These are phyloP conservation scores for Austrofundulus limnaeus DNA, from an alignment of 2,113 vertebrate species.

Conservation along the genomic window DNA sequence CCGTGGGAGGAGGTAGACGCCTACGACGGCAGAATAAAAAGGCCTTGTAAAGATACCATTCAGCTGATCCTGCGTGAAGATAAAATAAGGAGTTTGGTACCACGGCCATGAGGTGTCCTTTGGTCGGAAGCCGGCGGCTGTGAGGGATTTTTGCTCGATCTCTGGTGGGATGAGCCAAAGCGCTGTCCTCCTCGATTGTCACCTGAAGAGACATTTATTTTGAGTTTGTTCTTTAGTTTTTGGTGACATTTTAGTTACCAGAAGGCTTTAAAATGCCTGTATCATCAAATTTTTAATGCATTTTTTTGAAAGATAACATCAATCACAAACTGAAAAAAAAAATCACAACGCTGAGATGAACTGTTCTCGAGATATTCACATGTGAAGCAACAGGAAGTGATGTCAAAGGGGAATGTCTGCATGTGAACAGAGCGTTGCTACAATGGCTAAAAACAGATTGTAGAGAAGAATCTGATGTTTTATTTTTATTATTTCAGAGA, in stretches of 20 bases:
- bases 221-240: too few species aligned
- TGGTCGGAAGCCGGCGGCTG: constrained; percentile 88
- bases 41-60: neutral
- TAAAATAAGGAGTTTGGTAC: constrained; percentile 57
- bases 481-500: too few species aligned
- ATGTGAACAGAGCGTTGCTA: too few species aligned
- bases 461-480: too few species aligned
- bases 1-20: constrained; percentile 91
- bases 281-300: too few species aligned
- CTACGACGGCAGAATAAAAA: constrained; percentile 58
- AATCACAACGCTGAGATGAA: too few species aligned
- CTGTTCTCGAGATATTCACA: neutral
- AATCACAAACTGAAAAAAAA: too few species aligned
- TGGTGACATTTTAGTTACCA: neutral
- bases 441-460: too few species aligned
- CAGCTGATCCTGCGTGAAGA: neutral
- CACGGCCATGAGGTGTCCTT: constrained; percentile 93
- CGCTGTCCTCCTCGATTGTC: constrained; percentile 87
- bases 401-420: too few species aligned
- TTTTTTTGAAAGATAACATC: too few species aligned
- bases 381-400: too few species aligned
- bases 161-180: constrained; percentile 88
- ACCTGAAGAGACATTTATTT: constrained; percentile 75
- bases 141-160: constrained; percentile 92
- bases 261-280: too few species aligned